Conservation (phyloP, 2,888 invertebrate genomes). For the Sarcophaga variegata region DNA sequence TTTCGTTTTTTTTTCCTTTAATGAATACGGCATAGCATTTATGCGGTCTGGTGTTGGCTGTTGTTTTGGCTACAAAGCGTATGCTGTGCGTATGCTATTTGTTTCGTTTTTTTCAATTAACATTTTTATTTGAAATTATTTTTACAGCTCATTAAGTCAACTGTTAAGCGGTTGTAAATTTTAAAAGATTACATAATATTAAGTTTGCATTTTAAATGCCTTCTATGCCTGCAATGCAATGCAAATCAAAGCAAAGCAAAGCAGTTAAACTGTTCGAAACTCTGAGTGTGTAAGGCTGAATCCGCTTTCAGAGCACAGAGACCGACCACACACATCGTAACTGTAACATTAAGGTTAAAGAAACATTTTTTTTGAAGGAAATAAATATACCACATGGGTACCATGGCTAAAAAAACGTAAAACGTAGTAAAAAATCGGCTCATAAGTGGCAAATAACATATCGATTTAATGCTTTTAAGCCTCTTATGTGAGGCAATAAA, state of each 20-base stretch:
- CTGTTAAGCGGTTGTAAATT: slow-evolving; percentile 70
- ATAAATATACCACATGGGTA: neutral
- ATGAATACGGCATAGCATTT: neutral
- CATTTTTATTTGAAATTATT: slow-evolving; percentile 72
- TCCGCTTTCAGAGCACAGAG: neutral
- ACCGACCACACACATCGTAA: slow-evolving; percentile 68
- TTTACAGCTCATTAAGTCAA: slow-evolving; percentile 72
- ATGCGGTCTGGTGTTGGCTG: too few species aligned
- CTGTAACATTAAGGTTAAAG: slow-evolving; percentile 65
- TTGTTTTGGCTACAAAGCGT: too few species aligned
- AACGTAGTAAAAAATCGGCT: slow-evolving; percentile 23
- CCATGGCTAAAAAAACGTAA: neutral
- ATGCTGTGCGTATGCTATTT: neutral
- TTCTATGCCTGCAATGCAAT: neutral
- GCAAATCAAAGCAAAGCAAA: neutral
- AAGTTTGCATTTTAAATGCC: slow-evolving; percentile 59
- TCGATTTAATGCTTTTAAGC: slow-evolving; percentile 69
- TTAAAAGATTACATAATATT: slow-evolving; percentile 68
- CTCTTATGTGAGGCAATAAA: slow-evolving; percentile 68
- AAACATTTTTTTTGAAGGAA: slow-evolving; percentile 24
- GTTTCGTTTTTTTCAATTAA: slow-evolving; percentile 69
- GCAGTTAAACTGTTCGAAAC: neutral
- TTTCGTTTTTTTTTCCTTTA: neutral
- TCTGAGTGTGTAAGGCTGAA: neutral
- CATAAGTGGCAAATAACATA: slow-evolving; percentile 68